phyloP scores from a whole-genome alignment of 2,113 vertebrate species.

The Mustelus asterias region DNA sequence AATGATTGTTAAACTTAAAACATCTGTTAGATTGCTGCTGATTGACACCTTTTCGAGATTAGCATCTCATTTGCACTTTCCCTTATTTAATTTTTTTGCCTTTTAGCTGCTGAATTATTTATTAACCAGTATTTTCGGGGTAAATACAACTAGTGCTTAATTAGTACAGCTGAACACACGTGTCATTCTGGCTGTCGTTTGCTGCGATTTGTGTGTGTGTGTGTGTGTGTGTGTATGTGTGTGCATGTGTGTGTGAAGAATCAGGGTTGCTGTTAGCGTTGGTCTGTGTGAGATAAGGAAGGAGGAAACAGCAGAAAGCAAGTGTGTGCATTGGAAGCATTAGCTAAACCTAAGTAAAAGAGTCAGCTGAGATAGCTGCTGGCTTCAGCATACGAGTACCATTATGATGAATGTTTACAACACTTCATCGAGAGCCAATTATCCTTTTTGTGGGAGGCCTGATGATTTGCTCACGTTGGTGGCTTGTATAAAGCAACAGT shows the following conservation, averaged over 20 bases:
- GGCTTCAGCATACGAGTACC: conserved; percentile 45
- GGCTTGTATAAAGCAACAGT: conserved; percentile 44
- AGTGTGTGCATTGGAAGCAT: conserved; percentile 42
- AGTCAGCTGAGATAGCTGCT: conserved; percentile 39
- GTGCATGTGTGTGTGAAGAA: background rate
- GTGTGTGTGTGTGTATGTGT: background rate
- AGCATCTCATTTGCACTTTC: conserved; percentile 22
- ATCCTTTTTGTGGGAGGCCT: conserved; percentile 50
- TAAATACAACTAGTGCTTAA: conserved; percentile 28
- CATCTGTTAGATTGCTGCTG: conserved; percentile 17
- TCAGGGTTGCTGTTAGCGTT: background rate
- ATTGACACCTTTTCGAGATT: conserved; percentile 21
- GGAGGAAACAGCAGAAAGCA: conserved; percentile 45
- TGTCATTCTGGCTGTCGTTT: conserved; percentile 29
- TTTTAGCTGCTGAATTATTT: conserved; percentile 36
- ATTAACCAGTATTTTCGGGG: conserved; percentile 5
- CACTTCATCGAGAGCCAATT: conserved; percentile 56
- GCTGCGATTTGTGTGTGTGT: conserved; percentile 5
- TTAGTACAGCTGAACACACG: conserved; percentile 29
- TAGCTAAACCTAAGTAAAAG: conserved; percentile 46
- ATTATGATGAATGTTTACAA: conserved; percentile 54
- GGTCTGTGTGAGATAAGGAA: conserved; percentile 40
- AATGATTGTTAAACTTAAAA: conserved; percentile 23
- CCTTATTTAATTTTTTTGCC: conserved; percentile 25
- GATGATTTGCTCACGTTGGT: conserved; percentile 53